Evolutionary conservation across 2,113 vertebrate genomes (phyloP), one percentile per base, ranked within the genome.

Genomic region (Columba livia): DNA sequence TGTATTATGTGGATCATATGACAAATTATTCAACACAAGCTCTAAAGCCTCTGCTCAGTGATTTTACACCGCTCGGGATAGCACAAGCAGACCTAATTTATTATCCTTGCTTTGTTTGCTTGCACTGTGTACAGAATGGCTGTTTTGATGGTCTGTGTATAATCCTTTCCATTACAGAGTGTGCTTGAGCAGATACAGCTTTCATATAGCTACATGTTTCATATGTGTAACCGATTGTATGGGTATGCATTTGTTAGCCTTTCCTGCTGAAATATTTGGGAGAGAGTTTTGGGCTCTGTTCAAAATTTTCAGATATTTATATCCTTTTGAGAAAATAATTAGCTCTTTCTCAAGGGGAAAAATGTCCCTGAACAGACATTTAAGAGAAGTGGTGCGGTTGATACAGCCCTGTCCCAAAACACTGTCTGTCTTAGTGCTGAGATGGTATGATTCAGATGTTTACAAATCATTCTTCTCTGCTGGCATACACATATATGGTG

Each of bases 141-240:
- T 60, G 10, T 38, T 74, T 81, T 57, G 19, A 40, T 31, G 11
- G 4, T 12, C 6, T 44, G 31, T 54, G 17, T 60, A 36, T 18
- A 79, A 83, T 21, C 20, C 18, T 10, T 28, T 24, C 38, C 8
- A 3, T 40, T 64, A 32, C 12, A 61, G 25, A 56, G 7, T 15
- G 15, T 7, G 10, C 53, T 71, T 38, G 13, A 60, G n/a, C 31
- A 42, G 23, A 20, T 26, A 34, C 38, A 79, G 73, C 12, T 86
- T 85, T 61, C 34, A 9, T 7, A 7, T 0, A 25, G 15, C 42
- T 44, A 40, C 0, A 0, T n/a, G n/a, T 53, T 73, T 74, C 1
- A 0, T 28, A 8, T 12, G 12, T 73, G 14, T 53, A 40, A 24
- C 31, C 26, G 40, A 1, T 50, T 38, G 8, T 26, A 36, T n/a